Conservation (phyloP, 2,113 vertebrate genomes). For the Phyllostomus discolor region DNA sequence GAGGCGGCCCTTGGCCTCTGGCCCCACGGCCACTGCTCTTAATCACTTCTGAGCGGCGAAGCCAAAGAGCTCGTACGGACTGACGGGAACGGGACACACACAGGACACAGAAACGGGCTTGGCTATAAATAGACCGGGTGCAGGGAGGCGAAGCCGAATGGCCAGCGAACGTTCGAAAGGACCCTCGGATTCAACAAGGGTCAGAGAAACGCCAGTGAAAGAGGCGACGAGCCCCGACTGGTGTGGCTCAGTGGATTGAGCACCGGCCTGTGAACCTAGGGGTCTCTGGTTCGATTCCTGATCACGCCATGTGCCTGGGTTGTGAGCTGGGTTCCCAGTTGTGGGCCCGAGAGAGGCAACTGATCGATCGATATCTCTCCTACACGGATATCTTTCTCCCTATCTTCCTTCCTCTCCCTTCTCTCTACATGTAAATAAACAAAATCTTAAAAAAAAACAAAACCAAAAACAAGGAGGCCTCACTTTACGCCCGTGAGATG, state of each 20-base stretch:
- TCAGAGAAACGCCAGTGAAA: not conserved
- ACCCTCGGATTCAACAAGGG: not conserved
- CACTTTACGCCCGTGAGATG: fast-evolving
- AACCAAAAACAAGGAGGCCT: not conserved
- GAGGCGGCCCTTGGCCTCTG: not conserved
- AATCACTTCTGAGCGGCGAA: not conserved
- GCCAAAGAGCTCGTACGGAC: not conserved
- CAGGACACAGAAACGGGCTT: not conserved
- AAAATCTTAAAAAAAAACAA: not conserved
- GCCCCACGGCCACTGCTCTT: not conserved
- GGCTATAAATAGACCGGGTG: not conserved
- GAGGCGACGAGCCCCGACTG: not conserved
- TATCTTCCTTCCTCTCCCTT: too few relatives aligned
- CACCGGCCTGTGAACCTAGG: too few relatives aligned
- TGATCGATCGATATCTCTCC: too few relatives aligned
- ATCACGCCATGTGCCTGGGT: too few relatives aligned
- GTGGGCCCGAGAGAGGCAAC: too few relatives aligned
- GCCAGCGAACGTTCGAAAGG: not conserved
- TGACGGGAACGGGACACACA: not conserved
- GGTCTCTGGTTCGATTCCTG: too few relatives aligned
- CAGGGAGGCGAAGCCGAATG: not conserved
- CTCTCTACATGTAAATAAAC: too few relatives aligned
- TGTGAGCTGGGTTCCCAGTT: too few relatives aligned
- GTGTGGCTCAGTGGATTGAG: too few relatives aligned
- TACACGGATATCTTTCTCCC: too few relatives aligned